Percentiles rank a stretch among this genome's conserved stretches.
Evolutionary conservation across 1,140 invertebrate species (phyloP).

Genomic region (Arctopsyche grandis): DNA sequence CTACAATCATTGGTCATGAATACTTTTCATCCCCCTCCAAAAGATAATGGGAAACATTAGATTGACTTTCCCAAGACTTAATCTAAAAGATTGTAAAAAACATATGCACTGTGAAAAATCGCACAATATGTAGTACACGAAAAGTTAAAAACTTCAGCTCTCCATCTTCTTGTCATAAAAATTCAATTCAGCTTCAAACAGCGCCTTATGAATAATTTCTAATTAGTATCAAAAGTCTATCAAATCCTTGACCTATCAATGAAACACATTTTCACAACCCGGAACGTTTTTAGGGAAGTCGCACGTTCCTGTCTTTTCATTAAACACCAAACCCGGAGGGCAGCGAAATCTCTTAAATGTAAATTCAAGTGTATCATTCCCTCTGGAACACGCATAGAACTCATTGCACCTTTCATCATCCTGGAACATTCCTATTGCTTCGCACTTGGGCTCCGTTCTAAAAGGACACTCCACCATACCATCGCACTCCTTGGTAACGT

Average conservation of each 20-base stretch:
- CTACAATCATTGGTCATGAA: no score
- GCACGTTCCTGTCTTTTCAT: constrained; percentile 34
- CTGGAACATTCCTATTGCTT: constrained; percentile 26
- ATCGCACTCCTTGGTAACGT: constrained; percentile 41
- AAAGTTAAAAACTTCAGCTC: no score
- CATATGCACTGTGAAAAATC: no score
- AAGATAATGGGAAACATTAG: no score
- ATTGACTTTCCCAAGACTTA: no score
- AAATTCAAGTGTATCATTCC: background rate
- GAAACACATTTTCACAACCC: constrained; percentile 30
- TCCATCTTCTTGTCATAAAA: no score
- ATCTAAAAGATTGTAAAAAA: no score
- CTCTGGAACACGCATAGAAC: constrained; percentile 36
- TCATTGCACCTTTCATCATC: constrained; percentile 41
- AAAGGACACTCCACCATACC: background rate
- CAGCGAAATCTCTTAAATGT: constrained; percentile 21
- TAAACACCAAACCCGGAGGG: constrained; percentile 41
- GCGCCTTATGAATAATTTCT: no score
- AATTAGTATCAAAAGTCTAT: no score
- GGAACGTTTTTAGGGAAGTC: constrained; percentile 46
- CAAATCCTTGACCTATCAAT: constrained; percentile 16
- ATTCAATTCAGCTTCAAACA: no score
- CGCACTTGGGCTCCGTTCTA: constrained; percentile 11
- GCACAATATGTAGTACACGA: no score
- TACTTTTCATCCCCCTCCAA: no score